Percentiles rank a stretch among this genome's conserved stretches.
Evolutionary conservation across 2,113 vertebrate species (phyloP).

Genomic region (Halcyon malimbica): DNA sequence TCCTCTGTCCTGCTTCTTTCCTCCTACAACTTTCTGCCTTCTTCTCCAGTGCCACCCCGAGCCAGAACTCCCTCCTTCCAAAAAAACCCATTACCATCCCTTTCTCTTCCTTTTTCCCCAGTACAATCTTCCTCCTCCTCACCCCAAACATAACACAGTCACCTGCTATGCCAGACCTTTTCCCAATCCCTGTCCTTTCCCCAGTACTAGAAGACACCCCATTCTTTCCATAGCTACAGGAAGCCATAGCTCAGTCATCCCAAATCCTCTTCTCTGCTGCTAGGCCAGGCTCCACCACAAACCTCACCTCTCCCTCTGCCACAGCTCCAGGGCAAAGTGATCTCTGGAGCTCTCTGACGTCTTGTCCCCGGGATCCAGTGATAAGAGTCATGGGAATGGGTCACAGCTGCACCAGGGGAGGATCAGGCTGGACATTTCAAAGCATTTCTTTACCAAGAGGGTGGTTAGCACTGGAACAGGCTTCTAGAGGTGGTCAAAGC

Average conservation of each 20-base stretch:
- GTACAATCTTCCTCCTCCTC: not conserved
- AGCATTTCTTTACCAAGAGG: not conserved
- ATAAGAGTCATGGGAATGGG: rapidly evolving
- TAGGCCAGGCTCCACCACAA: not conserved
- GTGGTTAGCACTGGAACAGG: not conserved
- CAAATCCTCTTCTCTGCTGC: not conserved
- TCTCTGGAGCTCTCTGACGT: not conserved
- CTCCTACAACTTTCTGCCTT: not conserved
- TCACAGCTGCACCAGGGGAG: not conserved
- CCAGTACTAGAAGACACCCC: not conserved
- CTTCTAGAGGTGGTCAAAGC: rapidly evolving
- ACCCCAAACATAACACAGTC: not conserved
- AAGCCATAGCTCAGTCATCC: not conserved
- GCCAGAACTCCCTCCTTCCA: not conserved
- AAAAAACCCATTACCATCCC: too few species aligned
- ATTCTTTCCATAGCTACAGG: too few species aligned
- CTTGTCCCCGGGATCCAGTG: not conserved
- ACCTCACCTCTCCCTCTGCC: not conserved
- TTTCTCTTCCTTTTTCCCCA: not conserved
- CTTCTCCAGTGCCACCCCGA: not conserved
- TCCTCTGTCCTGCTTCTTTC: too few species aligned
- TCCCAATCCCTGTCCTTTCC: not conserved
- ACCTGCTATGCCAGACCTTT: not conserved
- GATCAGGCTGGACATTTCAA: too few species aligned
- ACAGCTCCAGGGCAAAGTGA: not conserved